Evolutionary conservation across 2,888 invertebrate genomes (phyloP), one percentile per base, ranked within the genome.

Genomic region (Baronia brevicornis): DNA sequence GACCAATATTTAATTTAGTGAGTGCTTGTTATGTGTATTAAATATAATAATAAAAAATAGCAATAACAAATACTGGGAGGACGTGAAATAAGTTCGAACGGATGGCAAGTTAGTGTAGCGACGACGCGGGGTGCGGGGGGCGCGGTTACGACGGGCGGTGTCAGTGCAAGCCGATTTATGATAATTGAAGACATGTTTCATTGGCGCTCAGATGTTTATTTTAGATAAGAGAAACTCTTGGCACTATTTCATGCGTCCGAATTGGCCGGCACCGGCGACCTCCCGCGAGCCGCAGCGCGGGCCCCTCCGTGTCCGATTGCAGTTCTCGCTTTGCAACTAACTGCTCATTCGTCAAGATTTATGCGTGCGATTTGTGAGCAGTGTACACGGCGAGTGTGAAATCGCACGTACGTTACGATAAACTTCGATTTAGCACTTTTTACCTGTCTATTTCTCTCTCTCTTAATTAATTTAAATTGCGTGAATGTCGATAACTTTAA

Each of bases 161-260:
- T 74, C 80, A 72, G 71, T 65, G 58, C 61, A 53, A 62, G 67
- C 71, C 78, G 80, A 84, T 84, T 84, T 84, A 84, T 80, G 79
- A 79, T 84, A 82, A 84, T 84, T 80, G 79, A 84, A 84, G 79
- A 69, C 82, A 73, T 79, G 82, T 79, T 80, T 78, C 80, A 79
- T 73, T 69, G 75, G 71, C 70, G 70, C 65, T 72, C 73, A 65
- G 80, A 84, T 82, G 79, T 82, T 84, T 84, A 82, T 82, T 84
- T 82, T 82, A 82, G 84, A 82, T 84, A 82, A 79, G 67, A 65
- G 57, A 43, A 48, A 63, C 68, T 66, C 66, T 62, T 66, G 69
- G 73, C 68, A 78, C 77, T 82, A 79, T 82, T 80, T 84, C 75
- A 82, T 75, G 61, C 65, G 72, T 67, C 73, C 67, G 74, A 80